Evolutionary conservation across 2,888 invertebrate genomes (phyloP).

Genomic region (Chrysodeixis includens): DNA sequence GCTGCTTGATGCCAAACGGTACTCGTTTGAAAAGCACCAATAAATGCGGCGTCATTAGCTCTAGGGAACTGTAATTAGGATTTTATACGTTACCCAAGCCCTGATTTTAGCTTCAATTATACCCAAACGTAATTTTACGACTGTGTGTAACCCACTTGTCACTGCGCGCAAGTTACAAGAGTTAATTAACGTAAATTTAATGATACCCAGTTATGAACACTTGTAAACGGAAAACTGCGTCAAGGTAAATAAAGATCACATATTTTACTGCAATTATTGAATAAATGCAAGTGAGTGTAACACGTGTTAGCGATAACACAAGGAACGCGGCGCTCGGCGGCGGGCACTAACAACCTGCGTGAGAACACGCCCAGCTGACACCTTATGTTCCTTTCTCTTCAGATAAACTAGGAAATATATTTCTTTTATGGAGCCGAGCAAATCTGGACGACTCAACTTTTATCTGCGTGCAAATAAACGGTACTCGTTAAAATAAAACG

Average conservation of each 20-base stretch:
- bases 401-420: conserved; percentile 34
- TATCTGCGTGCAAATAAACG: conserved; percentile 39
- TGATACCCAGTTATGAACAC: background rate
- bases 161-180: conserved; percentile 8
- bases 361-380: conserved; percentile 34
- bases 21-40: conserved; percentile 48
- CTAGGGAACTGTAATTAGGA: conserved; percentile 37
- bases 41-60: conserved; percentile 39
- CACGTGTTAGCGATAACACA: conserved; percentile 41
- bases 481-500: conserved; percentile 40
- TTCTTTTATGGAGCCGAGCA: conserved; percentile 24
- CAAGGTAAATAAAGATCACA: background rate
- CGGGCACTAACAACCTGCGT: conserved; percentile 21
- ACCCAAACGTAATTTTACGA: conserved; percentile 30
- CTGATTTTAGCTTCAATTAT: conserved; percentile 25
- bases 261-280: background rate
- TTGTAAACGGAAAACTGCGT: background rate
- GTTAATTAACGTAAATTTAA: conserved; percentile 6
- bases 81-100: conserved; percentile 24
- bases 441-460: conserved; percentile 46
- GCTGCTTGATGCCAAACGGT: conserved; percentile 41
- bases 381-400: conserved; percentile 18
- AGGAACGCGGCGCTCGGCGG: conserved; percentile 24
- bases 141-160: conserved; percentile 15
- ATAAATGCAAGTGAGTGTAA: background rate